A percentile compares a stretch with the other conserved stretches of the same genome.
These are phyloP conservation scores for Hybos culiciformis DNA, from an alignment of 2,888 invertebrate species.

Conservation along the genomic window DNA sequence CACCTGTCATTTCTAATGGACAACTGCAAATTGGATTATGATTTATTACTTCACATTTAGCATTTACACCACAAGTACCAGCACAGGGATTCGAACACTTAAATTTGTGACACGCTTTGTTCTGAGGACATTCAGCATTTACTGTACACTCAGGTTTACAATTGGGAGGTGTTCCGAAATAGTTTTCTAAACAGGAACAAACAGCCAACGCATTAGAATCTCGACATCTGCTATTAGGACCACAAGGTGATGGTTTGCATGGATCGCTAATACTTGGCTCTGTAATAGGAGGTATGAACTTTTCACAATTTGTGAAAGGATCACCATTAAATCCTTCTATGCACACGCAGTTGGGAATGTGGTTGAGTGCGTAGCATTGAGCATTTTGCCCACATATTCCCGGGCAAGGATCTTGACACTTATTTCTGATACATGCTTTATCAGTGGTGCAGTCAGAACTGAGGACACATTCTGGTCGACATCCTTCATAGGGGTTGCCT, in stretches of 20 bases:
- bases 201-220: constrained; percentile 55
- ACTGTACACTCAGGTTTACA: constrained; percentile 74
- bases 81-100: constrained; percentile 72
- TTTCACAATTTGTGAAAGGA: constrained; percentile 46
- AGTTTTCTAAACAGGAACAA: constrained; percentile 61
- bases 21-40: constrained; percentile 76
- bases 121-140: constrained; percentile 65
- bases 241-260: constrained; percentile 67
- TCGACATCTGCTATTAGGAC: constrained; percentile 66
- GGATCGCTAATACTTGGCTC: constrained; percentile 36
- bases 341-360: constrained; percentile 76
- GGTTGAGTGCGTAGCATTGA: constrained; percentile 71
- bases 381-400: constrained; percentile 73
- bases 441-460: constrained; percentile 75
- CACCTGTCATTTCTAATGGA: constrained; percentile 56
- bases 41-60: constrained; percentile 64
- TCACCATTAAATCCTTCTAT: constrained; percentile 57
- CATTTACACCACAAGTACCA: constrained; percentile 64
- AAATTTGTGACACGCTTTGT: constrained; percentile 66
- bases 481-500: constrained; percentile 76
- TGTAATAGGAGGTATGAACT: constrained; percentile 19
- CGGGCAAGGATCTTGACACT: constrained; percentile 75
- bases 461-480: constrained; percentile 74
- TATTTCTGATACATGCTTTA: constrained; percentile 68
- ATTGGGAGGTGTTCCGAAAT: constrained; percentile 64